Evolutionary conservation across 2,113 vertebrate species (phyloP).

Genomic region (Bubo scandiacus): DNA sequence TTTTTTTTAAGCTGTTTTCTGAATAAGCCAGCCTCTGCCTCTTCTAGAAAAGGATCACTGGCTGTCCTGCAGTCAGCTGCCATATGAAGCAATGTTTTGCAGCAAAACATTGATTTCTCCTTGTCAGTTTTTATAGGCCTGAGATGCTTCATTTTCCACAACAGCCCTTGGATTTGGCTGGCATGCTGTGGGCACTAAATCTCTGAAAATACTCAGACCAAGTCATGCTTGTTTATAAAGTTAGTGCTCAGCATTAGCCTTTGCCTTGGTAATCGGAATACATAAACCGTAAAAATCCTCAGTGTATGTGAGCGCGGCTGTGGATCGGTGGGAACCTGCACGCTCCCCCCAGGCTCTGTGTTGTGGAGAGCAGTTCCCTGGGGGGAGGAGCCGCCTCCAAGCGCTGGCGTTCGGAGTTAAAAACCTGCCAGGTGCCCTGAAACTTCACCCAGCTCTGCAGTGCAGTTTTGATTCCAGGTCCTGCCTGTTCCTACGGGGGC

Average conservation of each 20-base stretch:
- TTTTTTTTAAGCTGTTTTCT: background rate
- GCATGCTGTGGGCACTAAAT: background rate
- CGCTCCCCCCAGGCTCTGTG: rapidly evolving
- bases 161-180: background rate
- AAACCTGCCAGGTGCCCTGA: background rate
- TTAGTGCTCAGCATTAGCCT: rapidly evolving
- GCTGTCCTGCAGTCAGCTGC: background rate
- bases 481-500: background rate
- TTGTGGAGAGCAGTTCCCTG: rapidly evolving
- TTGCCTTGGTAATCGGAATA: rapidly evolving
- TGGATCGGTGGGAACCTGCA: rapidly evolving
- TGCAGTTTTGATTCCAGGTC: background rate
- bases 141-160: background rate
- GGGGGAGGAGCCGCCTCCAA: background rate
- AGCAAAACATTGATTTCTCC: background rate
- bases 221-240: background rate
- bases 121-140: background rate
- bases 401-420: rapidly evolving
- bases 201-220: rapidly evolving
- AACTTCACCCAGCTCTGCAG: rapidly evolving
- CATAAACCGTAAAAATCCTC: background rate
- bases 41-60: background rate
- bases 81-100: background rate
- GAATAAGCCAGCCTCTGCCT: background rate
- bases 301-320: rapidly evolving